Base-by-base conservation (phyloP, 2,888 invertebrate genomes). In the Vanessa cardui region DNA sequence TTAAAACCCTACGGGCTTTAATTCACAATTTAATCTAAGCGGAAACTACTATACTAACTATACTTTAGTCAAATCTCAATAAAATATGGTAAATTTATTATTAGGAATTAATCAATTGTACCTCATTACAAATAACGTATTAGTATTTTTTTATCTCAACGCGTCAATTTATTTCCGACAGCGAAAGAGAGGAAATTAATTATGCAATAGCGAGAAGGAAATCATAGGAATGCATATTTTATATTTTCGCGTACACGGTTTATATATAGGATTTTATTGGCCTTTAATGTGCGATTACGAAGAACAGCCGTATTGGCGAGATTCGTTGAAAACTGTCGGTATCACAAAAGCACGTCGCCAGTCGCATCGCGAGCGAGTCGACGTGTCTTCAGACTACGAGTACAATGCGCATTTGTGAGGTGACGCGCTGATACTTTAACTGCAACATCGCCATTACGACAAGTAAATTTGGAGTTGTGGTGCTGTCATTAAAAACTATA, bases 301-400 rank as follows among this genome's bases (percentile, higher is more conserved):
- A 26, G 33, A 54, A 33, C 31, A 33, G 8, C 12, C n/a, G 54
- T 31, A 5, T 21, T 49, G n/a, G 12, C 44, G 54, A 18, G 18
- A 50, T 49, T 59, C 26, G n/a, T 44, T 5, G 44, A 64, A 58
- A 26, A 44, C 49, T 31, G 26, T 18, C 18, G 15, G 21, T 49
- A 1, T 45, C 21, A 2, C 26, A 31, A 33, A 44, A 50, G n/a
- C 18, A 49, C 18, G 6, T 64, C 47, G 50, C 15, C 31, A 52
- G 9, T 21, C 5, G 18, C 50, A 65, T 54, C 21, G 49, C 60
- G 52, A 16, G 46, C 59, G 50, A 26, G 52, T 31, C 65, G 16
- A 49, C 31, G 15, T 52, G 52, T 52, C 46, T 33, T 33, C 45
- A 52, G 50, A 59, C 45, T 65, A 60, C 39, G 39, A 39, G 12